A percentile compares a stretch with the other conserved stretches of the same genome.
Conservation (phyloP, 2,113 vertebrate species). For the Ursus arctos region DNA sequence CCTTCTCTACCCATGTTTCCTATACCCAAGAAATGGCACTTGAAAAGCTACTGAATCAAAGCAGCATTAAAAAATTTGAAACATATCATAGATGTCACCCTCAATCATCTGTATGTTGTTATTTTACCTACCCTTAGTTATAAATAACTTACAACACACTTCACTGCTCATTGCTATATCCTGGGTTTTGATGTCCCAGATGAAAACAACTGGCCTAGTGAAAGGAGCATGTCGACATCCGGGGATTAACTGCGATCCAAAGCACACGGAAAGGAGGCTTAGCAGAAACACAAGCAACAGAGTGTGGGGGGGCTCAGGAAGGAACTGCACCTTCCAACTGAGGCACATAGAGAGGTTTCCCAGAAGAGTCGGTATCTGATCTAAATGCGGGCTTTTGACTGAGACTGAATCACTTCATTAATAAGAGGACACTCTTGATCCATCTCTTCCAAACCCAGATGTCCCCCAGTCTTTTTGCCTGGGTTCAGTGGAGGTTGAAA, state of each 20-base stretch:
- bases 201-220: constrained; percentile 25
- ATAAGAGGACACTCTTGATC: background rate
- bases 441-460: background rate
- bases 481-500: background rate
- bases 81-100: background rate
- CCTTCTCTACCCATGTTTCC: background rate
- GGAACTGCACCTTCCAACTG: background rate
- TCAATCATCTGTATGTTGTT: background rate
- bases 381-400: background rate
- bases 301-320: background rate
- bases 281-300: background rate
- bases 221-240: background rate
- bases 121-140: constrained; percentile 51
- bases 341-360: background rate
- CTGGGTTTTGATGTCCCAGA: background rate
- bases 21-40: constrained; percentile 31
- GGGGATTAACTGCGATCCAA: background rate
- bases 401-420: constrained; percentile 5
- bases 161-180: background rate
- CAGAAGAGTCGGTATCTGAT: background rate
- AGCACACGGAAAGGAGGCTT: background rate
- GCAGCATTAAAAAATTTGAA: background rate
- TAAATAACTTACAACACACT: constrained; percentile 9
- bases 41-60: constrained; percentile 27
- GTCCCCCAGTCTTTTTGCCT: background rate